Conservation (phyloP, 2,888 invertebrate species). For the Rhopalosiphum nymphaeae region DNA sequence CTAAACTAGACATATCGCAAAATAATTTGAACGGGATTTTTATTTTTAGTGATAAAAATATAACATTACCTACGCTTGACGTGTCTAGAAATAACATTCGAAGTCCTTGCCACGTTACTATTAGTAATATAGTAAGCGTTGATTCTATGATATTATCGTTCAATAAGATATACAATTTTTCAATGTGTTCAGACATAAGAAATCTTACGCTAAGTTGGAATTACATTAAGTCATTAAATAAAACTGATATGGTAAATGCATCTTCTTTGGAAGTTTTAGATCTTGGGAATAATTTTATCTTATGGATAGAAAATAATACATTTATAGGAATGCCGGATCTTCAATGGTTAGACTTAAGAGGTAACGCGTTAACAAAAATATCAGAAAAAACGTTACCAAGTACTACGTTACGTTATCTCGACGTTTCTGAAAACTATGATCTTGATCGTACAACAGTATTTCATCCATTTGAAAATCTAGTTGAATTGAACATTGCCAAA, state of each 20-base stretch:
- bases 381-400: conserved; percentile 36
- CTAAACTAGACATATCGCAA: conserved; percentile 10
- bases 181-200: neutral
- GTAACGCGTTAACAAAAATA: conserved; percentile 1
- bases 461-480: conserved; percentile 44
- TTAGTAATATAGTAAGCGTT: neutral
- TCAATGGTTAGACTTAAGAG: conserved; percentile 46
- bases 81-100: conserved; percentile 33
- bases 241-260: conserved; percentile 50
- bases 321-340: conserved; percentile 36
- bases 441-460: conserved; percentile 29
- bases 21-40: neutral
- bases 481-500: conserved; percentile 34
- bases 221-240: neutral
- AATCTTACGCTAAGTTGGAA: conserved; percentile 51
- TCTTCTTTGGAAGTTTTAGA: conserved; percentile 21
- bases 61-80: neutral
- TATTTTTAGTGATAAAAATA: neutral
- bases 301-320: conserved; percentile 60
- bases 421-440: conserved; percentile 16
- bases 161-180: conserved; percentile 24
- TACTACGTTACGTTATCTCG: neutral
- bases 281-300: conserved; percentile 16
- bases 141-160: conserved; percentile 20
- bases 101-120: neutral